Conservation (phyloP, 2,888 invertebrate genomes). For the Sinelater perroti region DNA sequence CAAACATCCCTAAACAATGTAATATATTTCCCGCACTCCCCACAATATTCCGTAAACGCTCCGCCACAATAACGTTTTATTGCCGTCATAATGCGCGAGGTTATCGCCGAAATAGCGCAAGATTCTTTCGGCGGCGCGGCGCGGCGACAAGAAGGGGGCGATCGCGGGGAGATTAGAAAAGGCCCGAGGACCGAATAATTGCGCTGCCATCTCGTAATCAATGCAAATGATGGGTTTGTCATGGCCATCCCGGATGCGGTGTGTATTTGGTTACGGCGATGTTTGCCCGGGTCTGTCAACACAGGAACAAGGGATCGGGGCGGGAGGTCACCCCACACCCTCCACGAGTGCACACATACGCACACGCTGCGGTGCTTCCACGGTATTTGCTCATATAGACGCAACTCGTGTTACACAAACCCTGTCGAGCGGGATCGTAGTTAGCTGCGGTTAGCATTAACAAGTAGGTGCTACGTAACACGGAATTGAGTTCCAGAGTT, state of each 20-base stretch:
- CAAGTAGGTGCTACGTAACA: conserved; percentile 28
- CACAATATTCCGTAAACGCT: conserved; percentile 41
- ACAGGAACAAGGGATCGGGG: conserved; percentile 29
- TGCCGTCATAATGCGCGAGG: conserved; percentile 39
- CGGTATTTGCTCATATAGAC: conserved; percentile 29
- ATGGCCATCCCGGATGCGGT: conserved; percentile 39
- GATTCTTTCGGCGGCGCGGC: conserved; percentile 19
- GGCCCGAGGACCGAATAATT: neutral
- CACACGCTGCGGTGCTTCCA: neutral
- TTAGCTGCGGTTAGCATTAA: conserved; percentile 31
- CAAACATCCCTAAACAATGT: conserved; percentile 42
- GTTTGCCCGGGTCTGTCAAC: conserved; percentile 46
- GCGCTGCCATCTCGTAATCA: conserved; percentile 27
- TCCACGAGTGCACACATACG: conserved; percentile 22
- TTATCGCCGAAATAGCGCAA: conserved; percentile 34
- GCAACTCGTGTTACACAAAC: conserved; percentile 33
- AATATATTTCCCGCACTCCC: conserved; percentile 38
- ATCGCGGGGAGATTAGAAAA: neutral
- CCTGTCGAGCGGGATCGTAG: conserved; percentile 29
- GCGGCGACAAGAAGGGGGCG: neutral
- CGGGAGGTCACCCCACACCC: conserved; percentile 25
- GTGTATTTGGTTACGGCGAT: conserved; percentile 43
- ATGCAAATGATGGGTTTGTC: conserved; percentile 37
- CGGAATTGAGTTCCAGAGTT: conserved; percentile 24
- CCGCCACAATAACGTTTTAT: conserved; percentile 44